A percentile compares a stretch with the other conserved stretches of the same genome.
Evolutionary conservation across 2,797 vertebrate species (phyloP).

Genomic region (Phataginus tricuspis): DNA sequence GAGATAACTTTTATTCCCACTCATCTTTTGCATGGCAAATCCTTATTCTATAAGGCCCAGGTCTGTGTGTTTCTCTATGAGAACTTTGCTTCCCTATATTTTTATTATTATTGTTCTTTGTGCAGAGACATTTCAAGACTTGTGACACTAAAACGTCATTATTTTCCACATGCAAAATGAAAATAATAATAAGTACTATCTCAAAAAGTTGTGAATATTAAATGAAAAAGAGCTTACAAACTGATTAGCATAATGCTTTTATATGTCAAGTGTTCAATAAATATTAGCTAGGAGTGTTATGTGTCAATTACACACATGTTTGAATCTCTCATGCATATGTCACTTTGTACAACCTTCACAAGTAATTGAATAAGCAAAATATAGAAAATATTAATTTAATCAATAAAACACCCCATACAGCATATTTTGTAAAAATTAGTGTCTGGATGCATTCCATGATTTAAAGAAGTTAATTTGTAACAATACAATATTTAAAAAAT

Average conservation of each 20-base stretch:
- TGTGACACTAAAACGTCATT: neutral
- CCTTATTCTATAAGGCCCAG: neutral
- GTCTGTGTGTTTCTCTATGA: neutral
- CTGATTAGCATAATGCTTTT: neutral
- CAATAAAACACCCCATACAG: neutral
- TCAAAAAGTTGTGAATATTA: neutral
- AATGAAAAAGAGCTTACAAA: neutral
- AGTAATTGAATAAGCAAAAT: neutral
- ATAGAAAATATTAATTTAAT: neutral
- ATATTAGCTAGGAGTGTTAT: neutral
- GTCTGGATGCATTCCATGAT: neutral
- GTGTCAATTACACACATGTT: neutral
- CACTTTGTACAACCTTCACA: neutral
- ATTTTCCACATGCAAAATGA: neutral
- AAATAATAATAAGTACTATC: neutral
- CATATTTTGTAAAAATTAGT: neutral
- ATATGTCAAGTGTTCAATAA: neutral
- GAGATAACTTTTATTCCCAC: neutral
- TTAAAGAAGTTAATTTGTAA: neutral
- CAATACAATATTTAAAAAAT: neutral
- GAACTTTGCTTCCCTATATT: neutral
- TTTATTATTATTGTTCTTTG: neutral
- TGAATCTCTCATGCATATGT: neutral
- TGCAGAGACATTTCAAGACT: neutral
- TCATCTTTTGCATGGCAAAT: neutral